Base-by-base conservation (phyloP, 2,113 vertebrate genomes). In the Edolisoma coerulescens region DNA sequence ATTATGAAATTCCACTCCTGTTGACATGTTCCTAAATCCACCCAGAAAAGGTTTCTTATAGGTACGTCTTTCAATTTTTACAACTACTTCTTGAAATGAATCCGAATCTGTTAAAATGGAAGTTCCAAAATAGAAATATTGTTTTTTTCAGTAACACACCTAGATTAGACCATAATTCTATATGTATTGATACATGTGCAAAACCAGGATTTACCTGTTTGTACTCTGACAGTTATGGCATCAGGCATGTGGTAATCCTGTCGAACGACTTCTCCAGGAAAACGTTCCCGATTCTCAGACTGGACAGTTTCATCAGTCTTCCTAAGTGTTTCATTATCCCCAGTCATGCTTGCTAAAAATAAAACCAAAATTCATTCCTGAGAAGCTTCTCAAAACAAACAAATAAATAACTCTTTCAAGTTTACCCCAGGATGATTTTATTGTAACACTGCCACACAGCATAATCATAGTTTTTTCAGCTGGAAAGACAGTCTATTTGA, bases 1-100 rank as follows among this genome's bases (percentile, higher is more conserved):
- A 74, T 99, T 98, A 90, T 99, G 99, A 94, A 98, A 99, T 97
- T 99, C 98, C 27, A 60, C 75, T 78, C 98, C 98, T 26, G 99
- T 99, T 95, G 97, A 27, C 41, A 82, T 96, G 92, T 99, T 98
- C 75, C 98, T 98, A 98, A 98, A 99, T 89, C 99, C 99, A 61
- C 99, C 99, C 91, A 99, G 97, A 96, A 99, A 99, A 22, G 98
- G 96, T 73, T 99, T 99, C 60, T 87, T 92, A 88, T 96, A 98
- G 35, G 93, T 95, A 79, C 97, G 91, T 68, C 98, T 98, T 97
- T 98, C 97, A 22, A 99, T 98, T 96, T 99, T 98, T 83, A 99
- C 98, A 95, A 96, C 81, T 89, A 99, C 93, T 41, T 99, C 97
- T 95, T 98, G 97, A 84, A 97, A 98, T 9, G 53, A 60, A n/a